A percentile compares a stretch with the other conserved stretches of the same genome.
Evolutionary conservation across 2,797 vertebrate genomes (phyloP).

Genomic region (Brachymystax lenok): DNA sequence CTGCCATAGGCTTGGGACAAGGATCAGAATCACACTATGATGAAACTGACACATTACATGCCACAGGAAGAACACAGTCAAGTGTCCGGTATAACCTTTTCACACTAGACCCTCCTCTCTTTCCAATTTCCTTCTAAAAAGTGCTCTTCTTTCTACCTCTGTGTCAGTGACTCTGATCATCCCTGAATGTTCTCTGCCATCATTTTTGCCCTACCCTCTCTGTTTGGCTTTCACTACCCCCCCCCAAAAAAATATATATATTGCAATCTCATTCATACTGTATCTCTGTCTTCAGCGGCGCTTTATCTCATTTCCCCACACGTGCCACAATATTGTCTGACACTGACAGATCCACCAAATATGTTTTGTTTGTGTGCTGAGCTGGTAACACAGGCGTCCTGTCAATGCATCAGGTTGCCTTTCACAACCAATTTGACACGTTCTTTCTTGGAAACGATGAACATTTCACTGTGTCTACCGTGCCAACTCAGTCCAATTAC

Average conservation of each 20-base stretch:
- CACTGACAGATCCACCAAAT: conserved; percentile 20
- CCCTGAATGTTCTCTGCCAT: background rate
- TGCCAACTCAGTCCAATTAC: conserved; percentile 70
- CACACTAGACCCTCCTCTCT: background rate
- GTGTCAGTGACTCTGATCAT: background rate
- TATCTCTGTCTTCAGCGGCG: background rate
- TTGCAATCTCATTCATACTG: background rate
- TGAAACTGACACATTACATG: background rate
- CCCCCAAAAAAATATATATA: background rate
- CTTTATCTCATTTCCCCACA: background rate
- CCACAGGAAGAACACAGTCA: background rate
- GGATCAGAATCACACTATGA: background rate
- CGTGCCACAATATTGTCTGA: background rate
- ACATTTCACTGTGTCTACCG: conserved; percentile 67
- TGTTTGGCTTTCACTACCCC: background rate
- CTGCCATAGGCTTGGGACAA: background rate
- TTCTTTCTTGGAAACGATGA: conserved; percentile 63
- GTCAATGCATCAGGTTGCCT: conserved; percentile 55
- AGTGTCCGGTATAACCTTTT: background rate
- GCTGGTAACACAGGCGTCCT: conserved; percentile 24
- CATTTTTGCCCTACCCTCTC: background rate
- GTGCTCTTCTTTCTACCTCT: background rate
- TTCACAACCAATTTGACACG: conserved; percentile 67
- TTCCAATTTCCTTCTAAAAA: background rate
- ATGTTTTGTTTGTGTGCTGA: conserved; percentile 47